Evolutionary conservation across 2,888 invertebrate genomes (phyloP).

Genomic region (Drosophila macrothrix): DNA sequence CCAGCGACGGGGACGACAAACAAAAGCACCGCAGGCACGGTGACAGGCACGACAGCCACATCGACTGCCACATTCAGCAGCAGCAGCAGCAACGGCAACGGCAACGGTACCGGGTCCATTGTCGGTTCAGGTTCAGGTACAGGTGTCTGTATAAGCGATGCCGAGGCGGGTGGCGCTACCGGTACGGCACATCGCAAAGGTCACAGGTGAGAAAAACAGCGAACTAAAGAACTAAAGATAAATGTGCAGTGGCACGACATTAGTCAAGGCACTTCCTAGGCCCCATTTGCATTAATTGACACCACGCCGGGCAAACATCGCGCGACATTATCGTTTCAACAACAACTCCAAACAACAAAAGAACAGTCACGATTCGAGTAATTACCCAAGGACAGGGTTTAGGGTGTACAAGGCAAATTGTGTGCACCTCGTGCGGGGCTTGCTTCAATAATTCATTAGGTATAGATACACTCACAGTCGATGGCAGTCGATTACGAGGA

Average conservation of each 20-base stretch:
- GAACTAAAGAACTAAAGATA: background rate
- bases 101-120: conserved; percentile 14
- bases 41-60: conserved; percentile 27
- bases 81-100: background rate
- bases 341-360: conserved; percentile 8
- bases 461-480: conserved; percentile 57
- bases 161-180: conserved; percentile 51
- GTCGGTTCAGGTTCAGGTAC: conserved; percentile 17
- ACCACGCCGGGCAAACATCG: conserved; percentile 49
- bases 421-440: background rate
- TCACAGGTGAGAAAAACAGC: conserved; percentile 86
- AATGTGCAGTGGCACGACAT: conserved; percentile 62
- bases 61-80: conserved; percentile 66
- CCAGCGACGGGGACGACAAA: conserved; percentile 15
- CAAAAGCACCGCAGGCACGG: conserved; percentile 18
- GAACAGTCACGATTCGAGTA: conserved; percentile 32
- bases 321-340: conserved; percentile 23
- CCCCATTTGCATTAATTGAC: conserved; percentile 64
- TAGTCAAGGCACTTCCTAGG: conserved; percentile 30
- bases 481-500: conserved; percentile 69
- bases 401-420: conserved; percentile 5
- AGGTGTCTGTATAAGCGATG: conserved; percentile 51
- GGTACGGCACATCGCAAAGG: conserved; percentile 88
- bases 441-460: conserved; percentile 65
- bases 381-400: conserved; percentile 38